Percentiles rank a stretch among this genome's conserved stretches.
Evolutionary conservation across 2,888 invertebrate genomes (phyloP).

Genomic region (Eupithecia abbreviata): DNA sequence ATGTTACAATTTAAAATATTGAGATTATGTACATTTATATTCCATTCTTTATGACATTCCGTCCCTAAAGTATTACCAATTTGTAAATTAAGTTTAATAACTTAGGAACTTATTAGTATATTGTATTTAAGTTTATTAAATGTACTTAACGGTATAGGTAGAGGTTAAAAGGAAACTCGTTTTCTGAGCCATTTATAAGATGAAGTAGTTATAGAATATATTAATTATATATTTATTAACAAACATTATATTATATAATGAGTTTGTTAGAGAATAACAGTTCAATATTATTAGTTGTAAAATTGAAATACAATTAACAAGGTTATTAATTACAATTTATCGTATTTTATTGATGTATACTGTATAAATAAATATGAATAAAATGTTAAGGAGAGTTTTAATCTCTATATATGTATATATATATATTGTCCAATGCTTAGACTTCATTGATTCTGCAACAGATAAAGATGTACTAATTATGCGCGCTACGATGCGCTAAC

Average conservation of each 20-base stretch:
- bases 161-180: constrained; percentile 46
- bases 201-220: constrained; percentile 44
- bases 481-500: no score
- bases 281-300: constrained; percentile 39
- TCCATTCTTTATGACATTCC: constrained; percentile 60
- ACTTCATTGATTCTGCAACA: no score
- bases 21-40: constrained; percentile 44
- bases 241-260: constrained; percentile 49
- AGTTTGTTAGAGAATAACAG: constrained; percentile 37
- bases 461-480: no score
- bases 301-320: constrained; percentile 52
- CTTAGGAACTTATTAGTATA: constrained; percentile 37
- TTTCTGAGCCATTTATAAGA: constrained; percentile 59
- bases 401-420: no score
- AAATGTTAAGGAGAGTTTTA: constrained; percentile 42
- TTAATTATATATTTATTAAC: constrained; percentile 43
- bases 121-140: not conserved
- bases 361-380: constrained; percentile 57
- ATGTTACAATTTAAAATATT: constrained; percentile 51
- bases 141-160: constrained; percentile 36
- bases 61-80: constrained; percentile 77
- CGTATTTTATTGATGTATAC: constrained; percentile 75
- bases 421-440: no score
- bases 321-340: constrained; percentile 69
- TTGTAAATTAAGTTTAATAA: constrained; percentile 27